phyloP scores from a whole-genome alignment of 2,888 invertebrate genomes.

The Didymodactylos carnosus region DNA sequence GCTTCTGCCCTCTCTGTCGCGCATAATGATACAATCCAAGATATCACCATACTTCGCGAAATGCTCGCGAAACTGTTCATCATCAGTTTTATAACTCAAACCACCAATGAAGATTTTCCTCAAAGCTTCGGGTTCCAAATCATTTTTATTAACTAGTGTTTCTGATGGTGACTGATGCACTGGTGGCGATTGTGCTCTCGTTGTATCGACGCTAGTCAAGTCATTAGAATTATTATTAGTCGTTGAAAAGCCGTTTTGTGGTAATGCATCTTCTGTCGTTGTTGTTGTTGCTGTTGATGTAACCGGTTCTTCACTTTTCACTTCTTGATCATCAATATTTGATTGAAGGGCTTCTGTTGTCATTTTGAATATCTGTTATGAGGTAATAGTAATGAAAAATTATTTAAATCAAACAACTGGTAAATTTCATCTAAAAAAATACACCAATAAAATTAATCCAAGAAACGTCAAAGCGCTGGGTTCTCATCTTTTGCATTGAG shows the following conservation, averaged over 20 bases:
- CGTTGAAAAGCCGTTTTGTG: too few relatives aligned
- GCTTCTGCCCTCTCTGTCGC: neutral
- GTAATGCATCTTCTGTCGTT: neutral
- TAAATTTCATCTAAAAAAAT: too few relatives aligned
- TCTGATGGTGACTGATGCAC: too few relatives aligned
- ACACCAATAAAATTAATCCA: too few relatives aligned
- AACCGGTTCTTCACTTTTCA: too few relatives aligned
- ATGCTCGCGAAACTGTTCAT: slow-evolving; percentile 2
- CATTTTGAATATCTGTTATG: too few relatives aligned
- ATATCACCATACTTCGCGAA: slow-evolving; percentile 38
- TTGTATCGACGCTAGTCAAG: neutral
- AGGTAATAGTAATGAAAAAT: too few relatives aligned
- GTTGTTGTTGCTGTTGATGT: neutral
- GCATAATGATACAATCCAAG: neutral
- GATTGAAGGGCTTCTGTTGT: too few relatives aligned
- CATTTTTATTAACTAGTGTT: neutral
- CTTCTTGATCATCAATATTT: too few relatives aligned
- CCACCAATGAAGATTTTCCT: slow-evolving; percentile 13
- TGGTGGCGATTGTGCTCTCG: neutral
- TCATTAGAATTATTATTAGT: neutral
- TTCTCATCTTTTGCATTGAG: too few relatives aligned
- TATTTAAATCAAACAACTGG: too few relatives aligned
- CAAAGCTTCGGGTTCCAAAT: slow-evolving; percentile 7
- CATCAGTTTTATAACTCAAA: slow-evolving; percentile 7
- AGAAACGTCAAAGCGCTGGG: too few relatives aligned